Conservation (phyloP, 2,113 vertebrate genomes). For the Thamnophis sirtalis region DNA sequence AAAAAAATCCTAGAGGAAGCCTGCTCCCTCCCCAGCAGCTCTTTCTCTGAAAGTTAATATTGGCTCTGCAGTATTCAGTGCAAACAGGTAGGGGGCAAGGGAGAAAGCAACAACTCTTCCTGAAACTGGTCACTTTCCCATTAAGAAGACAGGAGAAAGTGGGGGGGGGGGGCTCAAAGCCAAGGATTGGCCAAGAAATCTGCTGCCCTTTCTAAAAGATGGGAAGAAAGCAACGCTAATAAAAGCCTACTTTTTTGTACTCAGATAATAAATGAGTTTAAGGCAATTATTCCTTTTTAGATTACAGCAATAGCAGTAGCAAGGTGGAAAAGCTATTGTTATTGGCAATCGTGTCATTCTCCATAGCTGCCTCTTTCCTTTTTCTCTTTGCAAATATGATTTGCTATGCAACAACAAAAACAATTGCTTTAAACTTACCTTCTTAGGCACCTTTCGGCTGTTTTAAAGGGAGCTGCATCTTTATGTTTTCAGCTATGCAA, state of each 20-base stretch:
- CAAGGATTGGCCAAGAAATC: conserved; percentile 57
- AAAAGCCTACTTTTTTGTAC: conserved; percentile 62
- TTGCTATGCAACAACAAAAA: conserved; percentile 39
- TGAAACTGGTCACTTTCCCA: conserved; percentile 52
- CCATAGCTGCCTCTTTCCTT: conserved; percentile 41
- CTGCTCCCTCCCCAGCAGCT: conserved; percentile 17
- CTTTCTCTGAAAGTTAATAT: conserved; percentile 53
- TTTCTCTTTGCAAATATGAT: conserved; percentile 33
- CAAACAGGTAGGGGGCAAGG: conserved; percentile 3
- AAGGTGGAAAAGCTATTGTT: conserved; percentile 61
- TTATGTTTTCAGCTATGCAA: conserved; percentile 25
- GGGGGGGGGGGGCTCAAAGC: conserved; percentile 53
- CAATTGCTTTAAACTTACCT: conserved; percentile 26
- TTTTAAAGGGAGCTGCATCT: conserved; percentile 26
- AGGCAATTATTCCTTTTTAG: conserved; percentile 60
- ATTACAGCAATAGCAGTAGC: conserved; percentile 59
- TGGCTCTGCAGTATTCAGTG: conserved; percentile 36
- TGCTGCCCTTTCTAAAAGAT: conserved; percentile 69
- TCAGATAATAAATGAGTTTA: conserved; percentile 67
- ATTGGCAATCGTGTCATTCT: conserved; percentile 59
- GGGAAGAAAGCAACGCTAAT: conserved; percentile 66
- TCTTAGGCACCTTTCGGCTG: conserved; percentile 27
- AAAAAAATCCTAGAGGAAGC: conserved; percentile 26
- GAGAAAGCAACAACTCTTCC: conserved; percentile 46
- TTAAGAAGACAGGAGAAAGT: conserved; percentile 56